phyloP scores from a whole-genome alignment of 30 jellyfish, hydroid and myxozoan species.

The Hydractinia echinata region DNA sequence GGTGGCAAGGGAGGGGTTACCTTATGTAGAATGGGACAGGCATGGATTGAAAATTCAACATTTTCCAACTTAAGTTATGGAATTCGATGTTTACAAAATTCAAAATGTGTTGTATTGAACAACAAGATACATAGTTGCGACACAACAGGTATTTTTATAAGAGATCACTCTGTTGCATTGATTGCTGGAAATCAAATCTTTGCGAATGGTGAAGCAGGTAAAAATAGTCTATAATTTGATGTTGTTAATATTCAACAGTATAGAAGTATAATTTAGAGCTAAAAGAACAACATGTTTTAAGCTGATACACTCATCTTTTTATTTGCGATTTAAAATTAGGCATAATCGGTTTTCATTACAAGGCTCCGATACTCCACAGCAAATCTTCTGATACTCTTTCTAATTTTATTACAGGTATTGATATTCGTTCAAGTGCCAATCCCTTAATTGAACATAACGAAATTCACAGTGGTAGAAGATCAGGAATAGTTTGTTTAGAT shows the following conservation, averaged over 20 bases:
- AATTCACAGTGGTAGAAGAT: constrained; percentile 70
- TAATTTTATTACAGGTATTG: constrained; percentile 39
- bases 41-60: constrained; percentile 73
- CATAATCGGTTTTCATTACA: too few relatives aligned
- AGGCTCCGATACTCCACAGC: too few relatives aligned
- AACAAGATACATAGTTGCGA: constrained; percentile 66
- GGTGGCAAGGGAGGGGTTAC: constrained; percentile 86
- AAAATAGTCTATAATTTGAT: neutral
- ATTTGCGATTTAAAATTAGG: too few relatives aligned
- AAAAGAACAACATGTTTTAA: too few relatives aligned
- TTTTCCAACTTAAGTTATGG: constrained; percentile 58
- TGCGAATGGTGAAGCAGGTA: constrained; percentile 62
- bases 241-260: neutral
- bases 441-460: constrained; percentile 68
- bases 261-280: neutral
- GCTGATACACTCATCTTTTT: too few relatives aligned
- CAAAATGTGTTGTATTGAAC: constrained; percentile 46
- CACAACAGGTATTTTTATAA: constrained; percentile 67
- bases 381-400: too few relatives aligned
- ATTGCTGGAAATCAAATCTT: constrained; percentile 67
- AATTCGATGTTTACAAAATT: constrained; percentile 64
- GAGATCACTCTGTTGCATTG: constrained; percentile 73
- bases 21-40: constrained; percentile 69
- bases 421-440: constrained; percentile 59
- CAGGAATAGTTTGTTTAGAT: constrained; percentile 85